Conservation (phyloP, 2,113 vertebrate species). For the Maccullochella peelii region DNA sequence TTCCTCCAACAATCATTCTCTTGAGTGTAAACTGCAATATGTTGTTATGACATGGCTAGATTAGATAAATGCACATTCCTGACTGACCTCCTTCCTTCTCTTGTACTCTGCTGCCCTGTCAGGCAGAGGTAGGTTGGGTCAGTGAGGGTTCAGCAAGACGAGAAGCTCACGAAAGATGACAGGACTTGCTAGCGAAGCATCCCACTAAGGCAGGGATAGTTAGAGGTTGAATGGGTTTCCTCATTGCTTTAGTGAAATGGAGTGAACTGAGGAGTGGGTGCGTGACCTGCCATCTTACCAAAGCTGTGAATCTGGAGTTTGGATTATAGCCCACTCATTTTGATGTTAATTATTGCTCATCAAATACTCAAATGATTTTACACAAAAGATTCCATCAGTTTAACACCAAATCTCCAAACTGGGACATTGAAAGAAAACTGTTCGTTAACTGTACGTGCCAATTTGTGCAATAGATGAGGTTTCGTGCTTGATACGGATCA, state of each 20-base stretch:
- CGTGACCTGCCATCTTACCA: conserved; percentile 9
- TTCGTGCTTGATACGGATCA: conserved; percentile 1
- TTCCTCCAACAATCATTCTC: conserved; percentile 38
- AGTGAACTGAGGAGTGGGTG: not conserved
- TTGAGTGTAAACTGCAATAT: conserved; percentile 27
- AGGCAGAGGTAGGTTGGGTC: not conserved
- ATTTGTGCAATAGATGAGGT: not conserved
- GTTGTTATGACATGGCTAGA: conserved; percentile 14
- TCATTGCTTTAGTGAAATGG: conserved; percentile 17
- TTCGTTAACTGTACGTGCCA: too few species aligned
- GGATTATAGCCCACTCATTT: not conserved
- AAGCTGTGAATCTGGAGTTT: conserved; percentile 10
- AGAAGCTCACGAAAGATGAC: conserved; percentile 16
- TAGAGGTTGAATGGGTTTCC: not conserved
- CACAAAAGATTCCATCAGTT: not conserved
- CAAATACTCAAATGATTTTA: not conserved
- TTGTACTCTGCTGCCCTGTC: conserved; percentile 3
- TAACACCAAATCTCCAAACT: not conserved
- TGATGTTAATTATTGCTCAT: not conserved
- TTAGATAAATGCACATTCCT: conserved; percentile 37
- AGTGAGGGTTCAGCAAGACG: not conserved
- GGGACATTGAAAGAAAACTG: too few species aligned
- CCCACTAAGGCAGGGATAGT: not conserved
- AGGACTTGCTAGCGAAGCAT: conserved; percentile 7
- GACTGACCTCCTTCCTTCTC: not conserved